Conservation (phyloP, 2,888 invertebrate genomes). For the Limnephilus auricula region DNA sequence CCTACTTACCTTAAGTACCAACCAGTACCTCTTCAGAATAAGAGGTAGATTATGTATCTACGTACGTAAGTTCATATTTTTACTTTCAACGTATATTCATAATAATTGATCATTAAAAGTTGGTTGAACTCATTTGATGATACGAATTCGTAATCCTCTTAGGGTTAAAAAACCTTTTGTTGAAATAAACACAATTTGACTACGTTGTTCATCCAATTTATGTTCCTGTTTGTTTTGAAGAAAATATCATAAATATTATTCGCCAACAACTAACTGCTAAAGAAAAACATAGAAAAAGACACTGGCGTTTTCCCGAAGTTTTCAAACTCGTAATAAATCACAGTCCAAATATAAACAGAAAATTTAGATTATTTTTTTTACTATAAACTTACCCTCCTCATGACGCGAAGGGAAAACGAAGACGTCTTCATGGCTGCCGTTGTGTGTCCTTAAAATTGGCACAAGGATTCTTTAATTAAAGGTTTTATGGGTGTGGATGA, state of each 20-base stretch:
- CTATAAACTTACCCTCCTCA: slow-evolving; percentile 65
- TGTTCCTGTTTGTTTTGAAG: neutral
- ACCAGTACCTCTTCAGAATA: neutral
- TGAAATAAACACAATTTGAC: neutral
- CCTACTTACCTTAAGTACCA: no score
- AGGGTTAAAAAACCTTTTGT: neutral
- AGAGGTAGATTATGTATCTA: neutral
- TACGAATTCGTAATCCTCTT: neutral
- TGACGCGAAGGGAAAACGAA: slow-evolving; percentile 65
- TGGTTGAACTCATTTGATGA: neutral
- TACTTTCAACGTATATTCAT: neutral
- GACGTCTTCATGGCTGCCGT: slow-evolving; percentile 64
- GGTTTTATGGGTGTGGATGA: slow-evolving; percentile 43
- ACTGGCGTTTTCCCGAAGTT: slow-evolving; percentile 26
- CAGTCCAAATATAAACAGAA: slow-evolving; percentile 8
- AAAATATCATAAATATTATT: neutral
- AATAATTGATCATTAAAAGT: neutral
- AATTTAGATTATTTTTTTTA: neutral
- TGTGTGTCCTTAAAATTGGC: slow-evolving; percentile 8
- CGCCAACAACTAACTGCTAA: neutral
- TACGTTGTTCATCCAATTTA: neutral
- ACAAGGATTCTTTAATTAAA: slow-evolving; percentile 15
- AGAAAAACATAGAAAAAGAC: neutral
- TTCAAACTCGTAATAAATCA: slow-evolving; percentile 40
- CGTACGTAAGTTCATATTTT: neutral